Base-by-base conservation (phyloP, 2,113 vertebrate species). In the Pholis gunnellus region DNA sequence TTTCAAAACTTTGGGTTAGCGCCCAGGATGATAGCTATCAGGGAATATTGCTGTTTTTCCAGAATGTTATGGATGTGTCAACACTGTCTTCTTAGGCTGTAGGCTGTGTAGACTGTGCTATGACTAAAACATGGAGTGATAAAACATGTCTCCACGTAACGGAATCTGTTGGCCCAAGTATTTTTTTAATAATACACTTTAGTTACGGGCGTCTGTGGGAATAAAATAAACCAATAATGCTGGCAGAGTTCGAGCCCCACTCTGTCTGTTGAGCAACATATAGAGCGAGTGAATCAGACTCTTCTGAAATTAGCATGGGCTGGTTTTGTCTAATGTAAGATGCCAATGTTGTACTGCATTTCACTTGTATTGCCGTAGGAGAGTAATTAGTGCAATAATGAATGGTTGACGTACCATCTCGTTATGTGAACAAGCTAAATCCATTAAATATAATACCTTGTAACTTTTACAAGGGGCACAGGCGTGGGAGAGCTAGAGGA, bases 331-430 rank as follows among this genome's bases (percentile, higher is more conserved):
- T 57, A 76, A 79, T 31, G 52, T 81, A 38, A 77, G 57, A 81
- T 72, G 70, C 59, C 50, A 72, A 8, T 70, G 83, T 80, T 80
- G 29, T 72, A 50, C 80, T 75, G 34, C 85, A 65, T 84, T 91
- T 87, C 81, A 61, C 78, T 82, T 82, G 60, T 69, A 87, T 88
- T 52, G 86, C 88, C 87, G 75, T 66, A 89, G 89, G 90, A 91
- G 82, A 89, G 84, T 44, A 91, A 88, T 88, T 87, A 87, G 82
- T 82, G 80, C 82, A 81, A 64, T 87, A 86, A 85, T 86, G 31
- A 91, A 89, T 74, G 75, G 69, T 71, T 88, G 80, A 81, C 57
- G 27, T 79, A 83, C 78, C 36, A 68, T 79, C 87, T 89, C 63
- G 81, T 93, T 90, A 88, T 63, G 42, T 11, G 81, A 89, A 82